Evolutionary conservation across 1,140 invertebrate genomes (phyloP).

Genomic region (Cydia pomonella): DNA sequence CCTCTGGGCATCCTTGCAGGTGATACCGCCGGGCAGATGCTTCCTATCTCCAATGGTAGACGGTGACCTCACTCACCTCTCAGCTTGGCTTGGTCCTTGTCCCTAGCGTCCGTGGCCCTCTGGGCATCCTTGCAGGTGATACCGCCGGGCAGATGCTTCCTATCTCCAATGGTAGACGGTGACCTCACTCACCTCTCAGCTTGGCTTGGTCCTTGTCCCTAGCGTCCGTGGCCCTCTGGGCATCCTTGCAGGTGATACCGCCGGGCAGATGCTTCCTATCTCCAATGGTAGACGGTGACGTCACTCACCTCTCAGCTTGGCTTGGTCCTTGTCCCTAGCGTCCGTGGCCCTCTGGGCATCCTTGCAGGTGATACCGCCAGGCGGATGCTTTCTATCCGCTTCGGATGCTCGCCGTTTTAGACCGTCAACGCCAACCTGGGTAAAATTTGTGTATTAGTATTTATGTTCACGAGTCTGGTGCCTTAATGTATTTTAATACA

Average conservation of each 20-base stretch:
- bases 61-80: slow-evolving; percentile 38
- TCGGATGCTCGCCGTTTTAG: slow-evolving; percentile 58
- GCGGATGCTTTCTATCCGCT: slow-evolving; percentile 61
- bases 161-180: neutral
- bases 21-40: too few species aligned
- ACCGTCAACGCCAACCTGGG: slow-evolving; percentile 60
- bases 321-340: slow-evolving; percentile 52
- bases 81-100: neutral
- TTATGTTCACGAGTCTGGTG: neutral
- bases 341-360: slow-evolving; percentile 62
- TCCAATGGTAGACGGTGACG: neutral
- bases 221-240: slow-evolving; percentile 54
- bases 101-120: slow-evolving; percentile 9
- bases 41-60: too few species aligned
- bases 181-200: slow-evolving; percentile 49
- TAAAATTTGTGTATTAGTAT: neutral
- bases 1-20: too few species aligned
- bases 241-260: slow-evolving; percentile 60
- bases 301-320: slow-evolving; percentile 55
- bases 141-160: slow-evolving; percentile 20
- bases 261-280: neutral
- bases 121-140: slow-evolving; percentile 39
- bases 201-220: slow-evolving; percentile 55
- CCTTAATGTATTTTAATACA: too few species aligned
- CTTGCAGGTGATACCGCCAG: slow-evolving; percentile 60